Conservation (phyloP, 2,888 invertebrate species). For the Lasioglossum figueresi region DNA sequence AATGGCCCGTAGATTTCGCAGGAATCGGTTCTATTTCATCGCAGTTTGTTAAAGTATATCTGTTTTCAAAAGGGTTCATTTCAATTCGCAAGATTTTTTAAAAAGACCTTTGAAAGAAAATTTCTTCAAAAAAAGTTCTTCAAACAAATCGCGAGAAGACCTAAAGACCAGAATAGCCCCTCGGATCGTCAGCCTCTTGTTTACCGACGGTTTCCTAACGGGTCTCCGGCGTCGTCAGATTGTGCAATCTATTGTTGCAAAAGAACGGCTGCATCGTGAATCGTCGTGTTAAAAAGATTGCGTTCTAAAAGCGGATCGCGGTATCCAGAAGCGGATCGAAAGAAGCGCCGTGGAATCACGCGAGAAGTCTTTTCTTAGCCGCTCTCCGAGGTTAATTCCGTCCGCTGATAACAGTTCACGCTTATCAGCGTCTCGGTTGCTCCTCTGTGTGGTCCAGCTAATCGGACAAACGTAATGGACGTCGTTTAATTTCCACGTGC, state of each 20-base stretch:
- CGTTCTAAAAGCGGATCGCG: constrained; percentile 25
- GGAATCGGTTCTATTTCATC: neutral
- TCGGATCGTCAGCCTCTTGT: neutral
- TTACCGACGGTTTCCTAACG: neutral
- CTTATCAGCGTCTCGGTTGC: constrained; percentile 51
- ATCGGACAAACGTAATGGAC: constrained; percentile 38
- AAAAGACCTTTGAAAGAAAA: neutral
- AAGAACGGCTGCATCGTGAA: neutral
- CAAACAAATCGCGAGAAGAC: neutral
- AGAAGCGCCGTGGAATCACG: constrained; percentile 30
- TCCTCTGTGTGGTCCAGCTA: constrained; percentile 42
- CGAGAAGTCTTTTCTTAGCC: constrained; percentile 57
- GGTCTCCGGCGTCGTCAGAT: neutral
- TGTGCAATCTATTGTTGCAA: constrained; percentile 15
- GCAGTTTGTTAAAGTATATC: neutral
- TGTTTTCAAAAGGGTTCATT: neutral
- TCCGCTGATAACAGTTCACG: constrained; percentile 53
- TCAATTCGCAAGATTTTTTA: neutral
- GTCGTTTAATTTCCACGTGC: constrained; percentile 2
- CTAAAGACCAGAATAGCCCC: neutral
- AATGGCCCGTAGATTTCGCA: neutral
- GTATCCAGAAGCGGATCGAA: constrained; percentile 33
- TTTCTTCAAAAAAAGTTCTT: neutral
- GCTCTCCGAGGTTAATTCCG: constrained; percentile 58
- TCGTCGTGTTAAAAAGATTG: neutral